A percentile compares a stretch with the other conserved stretches of the same genome.
Conservation (phyloP, 92 coral and sea anemone species). For the Virgularia gustaviana region DNA sequence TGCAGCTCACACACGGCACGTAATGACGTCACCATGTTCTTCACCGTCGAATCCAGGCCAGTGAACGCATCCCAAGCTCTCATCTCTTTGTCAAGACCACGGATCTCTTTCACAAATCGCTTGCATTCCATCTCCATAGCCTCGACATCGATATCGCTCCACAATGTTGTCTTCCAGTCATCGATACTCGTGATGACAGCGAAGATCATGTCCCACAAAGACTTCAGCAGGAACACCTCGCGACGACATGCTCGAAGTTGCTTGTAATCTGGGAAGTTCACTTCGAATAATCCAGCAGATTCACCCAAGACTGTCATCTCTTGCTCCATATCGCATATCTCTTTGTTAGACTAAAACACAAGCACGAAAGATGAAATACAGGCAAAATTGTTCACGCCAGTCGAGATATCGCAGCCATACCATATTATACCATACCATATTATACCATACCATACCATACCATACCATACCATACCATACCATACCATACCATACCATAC, state of each 20-base stretch:
- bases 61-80: slow-evolving; percentile 98
- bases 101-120: slow-evolving; percentile 94
- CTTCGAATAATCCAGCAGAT: slow-evolving; percentile 98
- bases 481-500: slow-evolving; percentile 16
- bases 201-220: slow-evolving; percentile 94
- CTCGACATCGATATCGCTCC: slow-evolving; percentile 95
- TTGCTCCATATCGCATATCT: slow-evolving; percentile 86
- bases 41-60: slow-evolving; percentile 96
- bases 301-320: slow-evolving; percentile 85
- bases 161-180: slow-evolving; percentile 91
- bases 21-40: slow-evolving; percentile 98
- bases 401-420: no score
- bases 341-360: slow-evolving; percentile 62
- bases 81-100: slow-evolving; percentile 91
- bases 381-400: no score
- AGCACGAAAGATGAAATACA: no score
- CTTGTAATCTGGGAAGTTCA: slow-evolving; percentile 99
- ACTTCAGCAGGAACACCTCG: slow-evolving; percentile 82
- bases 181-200: slow-evolving; percentile 88
- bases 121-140: slow-evolving; percentile 99
- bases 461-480: slow-evolving; percentile 9
- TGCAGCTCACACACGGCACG: slow-evolving; percentile 98
- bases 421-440: slow-evolving; percentile 9
- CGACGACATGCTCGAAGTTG: slow-evolving; percentile 99
- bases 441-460: slow-evolving; percentile 13